Conservation (phyloP, 2,113 vertebrate species). For the Cheirogaleus medius region DNA sequence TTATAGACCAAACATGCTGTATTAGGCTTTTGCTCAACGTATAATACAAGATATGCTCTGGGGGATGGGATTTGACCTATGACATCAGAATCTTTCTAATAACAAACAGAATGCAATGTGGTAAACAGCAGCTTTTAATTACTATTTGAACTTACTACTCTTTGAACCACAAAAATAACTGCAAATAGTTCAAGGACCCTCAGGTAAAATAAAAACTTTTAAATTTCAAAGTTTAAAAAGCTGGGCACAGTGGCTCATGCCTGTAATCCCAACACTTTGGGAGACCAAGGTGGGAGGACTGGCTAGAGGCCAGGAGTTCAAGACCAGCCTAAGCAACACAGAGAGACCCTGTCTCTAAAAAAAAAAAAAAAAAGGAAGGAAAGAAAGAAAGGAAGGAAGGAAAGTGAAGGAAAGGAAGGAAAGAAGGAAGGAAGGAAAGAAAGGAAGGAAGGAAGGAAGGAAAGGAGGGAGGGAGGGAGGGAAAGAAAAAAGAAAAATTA, state of each 20-base stretch:
- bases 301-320: no score
- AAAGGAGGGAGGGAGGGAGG: no score
- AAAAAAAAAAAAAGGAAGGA: no score
- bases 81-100: background rate
- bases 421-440: no score
- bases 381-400: no score
- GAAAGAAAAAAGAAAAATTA: no score
- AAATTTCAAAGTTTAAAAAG: background rate
- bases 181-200: background rate
- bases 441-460: no score
- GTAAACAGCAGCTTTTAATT: conserved; percentile 24
- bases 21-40: background rate
- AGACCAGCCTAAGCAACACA: background rate
- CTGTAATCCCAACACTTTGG: background rate
- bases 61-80: background rate
- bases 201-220: background rate
- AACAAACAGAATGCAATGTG: background rate
- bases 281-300: no score
- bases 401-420: no score
- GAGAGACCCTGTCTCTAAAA: background rate
- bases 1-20: background rate
- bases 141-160: background rate
- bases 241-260: background rate
- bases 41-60: background rate
- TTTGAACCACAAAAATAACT: conserved; percentile 13